Base-by-base conservation (phyloP, 2,113 vertebrate genomes). In the Archocentrus centrarchus region DNA sequence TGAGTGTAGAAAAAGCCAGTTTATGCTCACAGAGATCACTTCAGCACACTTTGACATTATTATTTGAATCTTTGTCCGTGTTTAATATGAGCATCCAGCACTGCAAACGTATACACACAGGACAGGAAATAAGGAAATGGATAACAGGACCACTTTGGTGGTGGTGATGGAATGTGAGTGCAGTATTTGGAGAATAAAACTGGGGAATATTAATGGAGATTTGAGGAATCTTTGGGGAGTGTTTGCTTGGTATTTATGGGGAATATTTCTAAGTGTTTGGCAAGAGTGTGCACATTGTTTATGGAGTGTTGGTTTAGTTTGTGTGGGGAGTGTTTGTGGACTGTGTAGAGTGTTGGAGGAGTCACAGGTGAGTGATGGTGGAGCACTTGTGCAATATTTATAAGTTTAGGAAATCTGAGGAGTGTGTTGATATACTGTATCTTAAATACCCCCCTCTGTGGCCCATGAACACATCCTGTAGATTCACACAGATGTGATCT, bases 291-390 rank as follows among this genome's bases (percentile, higher is more conserved):
- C 17, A 73, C 47, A 32, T 13, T 73, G 44, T 73, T 73, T 32
- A 53, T 32, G 66, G 66, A 70, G 44, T 32, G 50, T 32, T 53
- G 9, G 66, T 70, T 70, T 30, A 70, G 44, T 8, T 13, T 32
- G 66, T 70, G 66, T 13, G 66, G 10, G 66, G 44, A 53, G 66
- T 70, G 24, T 70, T 27, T 70, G 41, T 70, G 39, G 63, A 68
- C 39, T 47, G 47, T 0, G 63, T 68, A 41, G 64, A 11, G 64
- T 18, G 64, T 0, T 68, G 64, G 3, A 50, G 41, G 47, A 68
- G 64, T 50, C 41, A 11, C 41, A 30, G 22, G 66, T 20, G 44
- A 70, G 22, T 50, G 41, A 0, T 32, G 24, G 17, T 53, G 66
- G 24, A 53, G 17, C 44, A 70, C 44, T 24, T 14, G 44, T 70